Base-by-base conservation (phyloP, 2,797 vertebrate species). In the Novumbra hubbsi region DNA sequence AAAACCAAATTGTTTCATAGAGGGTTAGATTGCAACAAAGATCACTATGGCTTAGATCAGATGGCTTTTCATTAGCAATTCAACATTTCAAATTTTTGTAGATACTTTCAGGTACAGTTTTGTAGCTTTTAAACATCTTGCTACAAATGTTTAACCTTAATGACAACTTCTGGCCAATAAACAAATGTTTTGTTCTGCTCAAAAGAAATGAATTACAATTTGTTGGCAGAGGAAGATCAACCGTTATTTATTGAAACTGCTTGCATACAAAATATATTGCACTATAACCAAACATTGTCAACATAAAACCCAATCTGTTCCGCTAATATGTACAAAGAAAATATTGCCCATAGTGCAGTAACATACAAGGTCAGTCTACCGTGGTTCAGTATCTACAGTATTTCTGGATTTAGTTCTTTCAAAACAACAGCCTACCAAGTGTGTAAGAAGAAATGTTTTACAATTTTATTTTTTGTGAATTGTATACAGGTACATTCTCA, bases 221-320 rank as follows among this genome's bases (percentile, higher is more conserved):
- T 85, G 86, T 90, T 92, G 93, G 94, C 92, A 93, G 95, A 96
- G 95, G 94, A 98, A 97, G 95, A 97, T 96, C 94, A 92, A 97
- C 94, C 94, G 96, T 97, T 98, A 92, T 94, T 94, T 93, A 98
- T 98, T 97, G 95, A 98, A 98, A 98, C 97, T 95, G 96, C 95
- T 98, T 96, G 96, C 97, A 98, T 98, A 98, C 96, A 98, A 98
- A 98, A 98, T 98, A 98, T 97, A 97, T 97, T 97, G 95, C 96
- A 98, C 96, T 97, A 97, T 97, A 96, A 98, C 95, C 96, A 97
- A 96, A 98, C 96, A 96, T 96, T 96, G 96, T 97, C 94, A 96
- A 97, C 95, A 95, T 96, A 96, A 95, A 94, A 95, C 95, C 94
- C 95, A 95, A 96, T 96, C 93, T 95, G 95, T 95, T 95, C 95